These are phyloP conservation scores for Agonopterix arenella DNA, from an alignment of 2,888 invertebrate genomes.

Conservation along the genomic window DNA sequence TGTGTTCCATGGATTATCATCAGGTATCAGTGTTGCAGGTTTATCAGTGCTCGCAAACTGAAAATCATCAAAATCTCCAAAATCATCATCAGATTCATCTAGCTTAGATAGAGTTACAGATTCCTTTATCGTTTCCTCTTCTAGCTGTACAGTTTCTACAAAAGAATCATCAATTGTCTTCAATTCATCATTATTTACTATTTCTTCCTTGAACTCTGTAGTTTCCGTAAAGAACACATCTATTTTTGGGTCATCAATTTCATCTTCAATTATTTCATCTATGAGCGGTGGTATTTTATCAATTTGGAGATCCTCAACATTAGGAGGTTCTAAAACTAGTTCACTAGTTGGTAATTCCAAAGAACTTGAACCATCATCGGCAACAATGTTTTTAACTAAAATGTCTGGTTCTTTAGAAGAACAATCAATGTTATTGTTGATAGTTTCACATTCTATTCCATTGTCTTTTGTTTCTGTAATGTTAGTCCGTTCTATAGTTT, in stretches of 20 bases:
- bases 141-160: too few relatives aligned
- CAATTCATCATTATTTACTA: too few relatives aligned
- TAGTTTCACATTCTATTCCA: background rate
- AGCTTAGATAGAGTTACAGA: slow-evolving; percentile 6
- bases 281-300: too few relatives aligned
- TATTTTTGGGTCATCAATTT: too few relatives aligned
- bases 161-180: too few relatives aligned
- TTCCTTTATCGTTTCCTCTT: slow-evolving; percentile 8
- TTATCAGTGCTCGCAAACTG: slow-evolving; percentile 43
- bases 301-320: too few relatives aligned
- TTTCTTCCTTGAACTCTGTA: too few relatives aligned
- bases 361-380: too few relatives aligned
- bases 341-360: too few relatives aligned
- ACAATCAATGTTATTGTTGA: slow-evolving; percentile 1
- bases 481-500: slow-evolving; percentile 14
- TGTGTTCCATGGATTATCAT: slow-evolving; percentile 55
- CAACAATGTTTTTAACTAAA: background rate
- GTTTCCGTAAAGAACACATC: too few relatives aligned
- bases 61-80: slow-evolving; percentile 75
- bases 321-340: too few relatives aligned
- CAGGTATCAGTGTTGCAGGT: slow-evolving; percentile 25
- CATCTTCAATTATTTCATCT: too few relatives aligned
- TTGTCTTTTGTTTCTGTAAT: slow-evolving; percentile 1
- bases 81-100: slow-evolving; percentile 45
- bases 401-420: slow-evolving; percentile 1